Evolutionary conservation across 2,113 vertebrate species (phyloP), one percentile per base, ranked within the genome.

Genomic region (Saccopteryx bilineata): DNA sequence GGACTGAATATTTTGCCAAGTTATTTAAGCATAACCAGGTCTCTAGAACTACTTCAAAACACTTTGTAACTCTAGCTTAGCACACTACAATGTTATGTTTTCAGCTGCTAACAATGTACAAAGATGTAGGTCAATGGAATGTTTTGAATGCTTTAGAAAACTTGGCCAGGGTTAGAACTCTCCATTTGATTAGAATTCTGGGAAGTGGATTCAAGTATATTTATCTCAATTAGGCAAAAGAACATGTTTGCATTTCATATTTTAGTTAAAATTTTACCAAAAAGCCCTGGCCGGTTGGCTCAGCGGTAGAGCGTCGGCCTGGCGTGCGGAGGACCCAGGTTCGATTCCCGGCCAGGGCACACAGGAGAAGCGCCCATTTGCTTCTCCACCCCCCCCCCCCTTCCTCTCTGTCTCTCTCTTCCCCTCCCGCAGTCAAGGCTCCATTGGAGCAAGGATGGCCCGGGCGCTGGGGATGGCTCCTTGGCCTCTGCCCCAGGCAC

Each of bases 111-210:
- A 92, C 52, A 60, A 69, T 69, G 60, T 58, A 87, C 33, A 69
- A 96, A 60, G 58, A 92, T 69, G 66, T 69, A 92, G 81, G 92
- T 90, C 83, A 85, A 78, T 89, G 68, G 15, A 82, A 28, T 91
- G 46, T 89, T 94, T 48, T 81, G 66, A 96, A 76, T 88, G 39
- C 86, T 95, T 91, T 71, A 72, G 87, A 90, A 92, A 90, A 93
- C 6, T 52, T 85, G 75, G 24, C 33, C 79, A 80, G 5, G 72
- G 79, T 92, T 85, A 95, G 61, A 86, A 72, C 84, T 91, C 78
- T 78, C 66, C 75, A 74, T 89, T 84, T 87, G 63, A 87, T 92
- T 74, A 86, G 79, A 92, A 92, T 95, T 93, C 68, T 93, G 13
- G 69, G 82, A 93, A 76, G 78, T 89, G 17, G 5, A 82, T 63